Evolutionary conservation across 2,113 vertebrate genomes (phyloP).

Genomic region (Bujurquina vittata): DNA sequence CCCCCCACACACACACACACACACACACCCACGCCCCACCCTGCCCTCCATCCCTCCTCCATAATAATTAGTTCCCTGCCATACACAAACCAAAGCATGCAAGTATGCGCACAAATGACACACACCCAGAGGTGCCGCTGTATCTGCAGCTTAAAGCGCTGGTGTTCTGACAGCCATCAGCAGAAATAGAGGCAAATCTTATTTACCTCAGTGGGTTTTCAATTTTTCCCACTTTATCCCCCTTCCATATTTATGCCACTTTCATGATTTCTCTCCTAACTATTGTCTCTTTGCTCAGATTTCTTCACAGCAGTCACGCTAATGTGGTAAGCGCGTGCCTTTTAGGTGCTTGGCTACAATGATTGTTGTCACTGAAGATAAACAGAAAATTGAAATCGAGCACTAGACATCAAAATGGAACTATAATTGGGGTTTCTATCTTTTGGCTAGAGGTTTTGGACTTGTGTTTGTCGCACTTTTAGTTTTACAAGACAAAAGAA

Average conservation of each 20-base stretch:
- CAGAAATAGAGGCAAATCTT: conserved; percentile 74
- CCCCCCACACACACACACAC: conserved; percentile 1
- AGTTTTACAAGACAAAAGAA: neutral
- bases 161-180: conserved; percentile 76
- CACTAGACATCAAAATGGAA: neutral
- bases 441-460: neutral
- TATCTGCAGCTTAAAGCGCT: conserved; percentile 61
- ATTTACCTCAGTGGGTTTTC: conserved; percentile 70
- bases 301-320: conserved; percentile 41
- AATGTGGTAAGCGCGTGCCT: conserved; percentile 13
- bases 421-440: neutral
- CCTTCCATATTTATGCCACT: conserved; percentile 54
- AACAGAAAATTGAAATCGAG: neutral
- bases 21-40: neutral
- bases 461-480: neutral
- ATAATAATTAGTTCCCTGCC: conserved; percentile 67
- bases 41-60: conserved; percentile 27
- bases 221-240: neutral
- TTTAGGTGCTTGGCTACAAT: conserved; percentile 6
- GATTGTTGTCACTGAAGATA: conserved; percentile 6
- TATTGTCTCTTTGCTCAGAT: conserved; percentile 36
- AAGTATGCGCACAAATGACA: conserved; percentile 22
- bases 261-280: conserved; percentile 45
- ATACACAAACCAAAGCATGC: conserved; percentile 31
- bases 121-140: conserved; percentile 56